These are phyloP conservation scores for Micrasema longulum DNA, from an alignment of 1,140 invertebrate genomes.

Conservation along the genomic window DNA sequence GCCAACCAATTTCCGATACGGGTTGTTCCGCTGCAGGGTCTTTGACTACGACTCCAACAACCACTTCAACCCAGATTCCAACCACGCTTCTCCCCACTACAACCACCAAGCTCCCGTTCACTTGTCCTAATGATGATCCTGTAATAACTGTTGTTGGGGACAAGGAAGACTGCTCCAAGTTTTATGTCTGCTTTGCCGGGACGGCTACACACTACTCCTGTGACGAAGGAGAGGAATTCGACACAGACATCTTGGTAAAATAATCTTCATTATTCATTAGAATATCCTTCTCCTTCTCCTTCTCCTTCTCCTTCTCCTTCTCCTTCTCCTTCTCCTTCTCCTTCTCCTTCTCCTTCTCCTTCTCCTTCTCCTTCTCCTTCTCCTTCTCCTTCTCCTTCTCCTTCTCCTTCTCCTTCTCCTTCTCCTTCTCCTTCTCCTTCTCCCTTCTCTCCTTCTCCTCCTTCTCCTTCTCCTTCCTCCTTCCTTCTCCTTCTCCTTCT, in stretches of 20 bases:
- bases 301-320: slow-evolving; percentile 10
- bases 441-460: neutral
- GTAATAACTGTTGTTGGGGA: neutral
- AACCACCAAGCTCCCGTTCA: neutral
- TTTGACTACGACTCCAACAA: neutral
- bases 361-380: neutral
- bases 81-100: neutral
- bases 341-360: slow-evolving; percentile 1
- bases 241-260: neutral
- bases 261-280: too few relatives aligned
- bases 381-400: neutral
- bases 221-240: neutral
- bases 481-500: neutral
- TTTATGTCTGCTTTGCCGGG: neutral
- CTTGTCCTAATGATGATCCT: neutral
- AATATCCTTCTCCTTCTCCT: slow-evolving; percentile 53
- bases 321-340: neutral
- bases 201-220: neutral
- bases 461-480: neutral
- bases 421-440: neutral
- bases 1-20: neutral
- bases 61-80: neutral
- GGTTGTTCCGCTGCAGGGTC: neutral
- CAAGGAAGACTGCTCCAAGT: slow-evolving; percentile 10
- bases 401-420: neutral